These are phyloP conservation scores for Eclectus roratus DNA, from an alignment of 2,113 vertebrate genomes.

Conservation along the genomic window DNA sequence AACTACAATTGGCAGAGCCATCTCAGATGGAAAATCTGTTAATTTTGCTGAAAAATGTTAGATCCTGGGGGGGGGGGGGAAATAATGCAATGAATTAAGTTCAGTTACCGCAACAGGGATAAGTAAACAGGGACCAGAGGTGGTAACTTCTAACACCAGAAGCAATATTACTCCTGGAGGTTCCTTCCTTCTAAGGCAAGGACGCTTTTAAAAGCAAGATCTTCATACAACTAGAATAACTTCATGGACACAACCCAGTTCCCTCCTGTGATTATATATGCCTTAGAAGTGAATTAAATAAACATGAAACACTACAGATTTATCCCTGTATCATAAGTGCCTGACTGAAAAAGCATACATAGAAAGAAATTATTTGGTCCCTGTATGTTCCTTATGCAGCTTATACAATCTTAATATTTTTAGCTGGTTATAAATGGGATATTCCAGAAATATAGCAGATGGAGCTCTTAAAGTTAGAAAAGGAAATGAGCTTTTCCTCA, in stretches of 20 bases:
- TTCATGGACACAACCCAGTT: not conserved
- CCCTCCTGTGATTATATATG: not conserved
- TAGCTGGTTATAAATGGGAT: not conserved
- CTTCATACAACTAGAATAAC: not conserved
- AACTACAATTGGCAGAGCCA: accelerated
- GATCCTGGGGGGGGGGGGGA: not conserved
- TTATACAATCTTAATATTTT: not conserved
- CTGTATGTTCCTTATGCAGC: not conserved
- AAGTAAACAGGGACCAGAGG: not conserved
- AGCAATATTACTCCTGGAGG: not conserved
- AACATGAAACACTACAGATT: not conserved
- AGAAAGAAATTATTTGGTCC: not conserved
- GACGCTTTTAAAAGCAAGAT: not conserved
- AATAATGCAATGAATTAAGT: not conserved
- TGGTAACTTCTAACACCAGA: not conserved
- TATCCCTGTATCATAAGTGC: not conserved
- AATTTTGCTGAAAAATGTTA: not conserved
- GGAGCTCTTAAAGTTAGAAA: not conserved
- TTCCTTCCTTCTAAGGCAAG: not conserved
- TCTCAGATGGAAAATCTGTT: not conserved
- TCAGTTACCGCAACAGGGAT: not conserved
- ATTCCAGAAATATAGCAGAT: not conserved
- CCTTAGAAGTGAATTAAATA: not conserved
- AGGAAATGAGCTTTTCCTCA: not conserved
- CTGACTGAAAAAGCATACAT: not conserved